Conservation (phyloP, 2,888 invertebrate species). For the Deroplatys truncata region DNA sequence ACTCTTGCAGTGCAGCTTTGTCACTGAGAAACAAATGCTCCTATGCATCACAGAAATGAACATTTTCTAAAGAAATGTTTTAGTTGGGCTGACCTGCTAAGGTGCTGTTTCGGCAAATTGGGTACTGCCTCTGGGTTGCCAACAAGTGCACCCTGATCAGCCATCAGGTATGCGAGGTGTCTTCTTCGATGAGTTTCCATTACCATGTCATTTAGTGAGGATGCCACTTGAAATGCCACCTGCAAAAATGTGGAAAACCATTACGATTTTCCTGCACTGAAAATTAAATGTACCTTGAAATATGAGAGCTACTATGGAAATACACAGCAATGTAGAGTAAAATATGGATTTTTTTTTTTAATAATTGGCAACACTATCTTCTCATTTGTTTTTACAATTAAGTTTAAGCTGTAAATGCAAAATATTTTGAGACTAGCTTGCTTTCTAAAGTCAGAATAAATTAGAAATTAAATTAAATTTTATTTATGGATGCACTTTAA, state of each 20-base stretch:
- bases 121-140: slow-evolving; percentile 85
- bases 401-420: no score
- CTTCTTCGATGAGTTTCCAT: slow-evolving; percentile 86
- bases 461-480: no score
- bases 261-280: not conserved
- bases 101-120: slow-evolving; percentile 90
- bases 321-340: no score
- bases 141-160: slow-evolving; percentile 90
- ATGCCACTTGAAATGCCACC: slow-evolving; percentile 70
- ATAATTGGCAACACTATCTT: no score
- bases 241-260: slow-evolving; percentile 36
- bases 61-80: not conserved
- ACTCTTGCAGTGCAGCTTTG: no score
- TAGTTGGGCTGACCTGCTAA: slow-evolving; percentile 54
- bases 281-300: no score
- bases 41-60: slow-evolving; percentile 4
- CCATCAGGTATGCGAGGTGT: slow-evolving; percentile 94
- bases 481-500: no score
- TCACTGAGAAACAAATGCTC: not conserved
- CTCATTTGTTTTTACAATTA: no score
- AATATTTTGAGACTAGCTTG: no score
- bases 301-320: no score
- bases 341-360: no score
- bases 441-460: no score
- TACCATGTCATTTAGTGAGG: slow-evolving; percentile 76